phyloP scores from a whole-genome alignment of 2,113 vertebrate species.

The Sporophila hypoxantha region DNA sequence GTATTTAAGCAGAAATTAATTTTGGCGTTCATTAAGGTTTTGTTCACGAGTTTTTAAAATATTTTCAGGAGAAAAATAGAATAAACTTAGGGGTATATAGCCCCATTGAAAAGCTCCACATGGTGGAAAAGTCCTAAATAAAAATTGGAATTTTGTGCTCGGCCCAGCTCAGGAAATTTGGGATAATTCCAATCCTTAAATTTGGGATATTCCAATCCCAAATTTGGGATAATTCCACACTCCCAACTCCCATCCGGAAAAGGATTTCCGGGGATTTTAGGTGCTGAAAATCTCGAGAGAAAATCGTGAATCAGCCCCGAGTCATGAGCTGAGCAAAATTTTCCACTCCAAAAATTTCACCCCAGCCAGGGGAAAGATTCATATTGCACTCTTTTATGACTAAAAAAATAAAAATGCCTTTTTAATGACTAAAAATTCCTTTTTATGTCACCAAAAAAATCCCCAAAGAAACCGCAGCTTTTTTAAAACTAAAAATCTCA shows the following conservation, averaged over 20 bases:
- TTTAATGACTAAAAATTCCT: background rate
- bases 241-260: background rate
- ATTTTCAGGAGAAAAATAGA: fast-evolving
- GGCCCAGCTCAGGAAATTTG: background rate
- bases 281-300: background rate
- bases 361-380: background rate
- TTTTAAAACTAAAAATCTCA: background rate
- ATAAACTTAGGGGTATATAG: fast-evolving
- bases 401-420: background rate
- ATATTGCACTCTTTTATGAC: background rate
- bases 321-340: background rate
- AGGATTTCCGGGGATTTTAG: fast-evolving
- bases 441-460: background rate
- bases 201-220: background rate
- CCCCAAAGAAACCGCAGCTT: background rate
- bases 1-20: fast-evolving
- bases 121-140: background rate
- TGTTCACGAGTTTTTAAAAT: background rate
- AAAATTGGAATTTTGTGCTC: background rate
- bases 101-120: background rate
- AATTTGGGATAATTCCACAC: background rate
- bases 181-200: background rate
- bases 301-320: background rate
- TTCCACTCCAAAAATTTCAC: background rate
- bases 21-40: fast-evolving